Evolutionary conservation across 2,797 vertebrate species (phyloP), one percentile per base, ranked within the genome.

Genomic region (Centroberyx gerrardi): DNA sequence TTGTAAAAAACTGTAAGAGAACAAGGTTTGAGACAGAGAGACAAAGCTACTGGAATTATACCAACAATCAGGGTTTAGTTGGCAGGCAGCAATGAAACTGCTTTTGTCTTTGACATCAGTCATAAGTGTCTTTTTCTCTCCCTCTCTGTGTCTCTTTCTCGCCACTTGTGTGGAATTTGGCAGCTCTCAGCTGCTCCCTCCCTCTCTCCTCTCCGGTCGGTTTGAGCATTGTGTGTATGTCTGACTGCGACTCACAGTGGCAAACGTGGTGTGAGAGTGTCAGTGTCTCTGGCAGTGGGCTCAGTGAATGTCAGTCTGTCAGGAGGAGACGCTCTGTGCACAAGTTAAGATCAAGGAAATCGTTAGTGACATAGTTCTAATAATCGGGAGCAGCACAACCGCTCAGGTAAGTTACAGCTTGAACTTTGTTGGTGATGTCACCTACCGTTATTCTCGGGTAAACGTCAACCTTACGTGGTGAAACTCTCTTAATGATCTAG

Each of bases 111-210:
- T 78, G 72, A 87, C 88, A 87, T 73, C 49, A 68, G 52, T 76
- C 65, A 73, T 71, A 73, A 83, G 74, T 81, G 56, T 72, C 38
- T 82, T 76, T 81, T 76, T 81, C 0, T 79, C 55, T 72, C 64
- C 72, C 76, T 78, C 62, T 87, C 52, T 85, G 74, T 72, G 40
- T 72, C 40, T 90, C 80, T 59, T 77, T 29, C 62, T 53, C 62
- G 22, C 68, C 51, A 46, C 38, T 60, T 64, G 82, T 92, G 87
- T 89, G 91, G 91, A 94, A 91, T 92, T 87, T 91, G 86, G 84
- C 88, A 78, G 80, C 80, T 72, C 36, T 31, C 75, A 74, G 60
- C 74, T 71, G 76, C 82, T 80, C 90, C 81, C 90, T 86, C 85
- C 85, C 87, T 85, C 87, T 68, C 70, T 80, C 15, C 74, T 74